phyloP scores from a whole-genome alignment of 1,140 invertebrate genomes.

The Andricus grossulariae region DNA sequence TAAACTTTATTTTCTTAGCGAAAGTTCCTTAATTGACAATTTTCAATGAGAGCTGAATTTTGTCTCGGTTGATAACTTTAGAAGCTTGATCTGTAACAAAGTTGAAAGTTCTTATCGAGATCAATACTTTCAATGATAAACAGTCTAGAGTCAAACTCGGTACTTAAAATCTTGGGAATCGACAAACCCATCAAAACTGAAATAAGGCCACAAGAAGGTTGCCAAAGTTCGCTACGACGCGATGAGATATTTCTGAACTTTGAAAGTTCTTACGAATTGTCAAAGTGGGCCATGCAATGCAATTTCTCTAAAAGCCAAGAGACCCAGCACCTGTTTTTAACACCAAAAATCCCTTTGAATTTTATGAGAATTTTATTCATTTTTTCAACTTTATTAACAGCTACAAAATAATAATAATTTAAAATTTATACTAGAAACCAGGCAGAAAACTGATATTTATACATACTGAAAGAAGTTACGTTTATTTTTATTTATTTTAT shows the following conservation, averaged over 20 bases:
- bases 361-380: too few species aligned
- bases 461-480: too few species aligned
- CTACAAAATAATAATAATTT: neutral
- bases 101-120: neutral
- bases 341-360: neutral
- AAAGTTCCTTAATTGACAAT: too few species aligned
- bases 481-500: too few species aligned
- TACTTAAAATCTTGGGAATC: constrained; percentile 4
- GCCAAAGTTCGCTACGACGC: constrained; percentile 1
- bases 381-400: too few species aligned
- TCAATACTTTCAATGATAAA: neutral
- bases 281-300: constrained; percentile 3
- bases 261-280: neutral
- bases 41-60: too few species aligned
- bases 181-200: constrained; percentile 12
- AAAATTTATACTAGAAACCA: neutral
- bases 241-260: constrained; percentile 14
- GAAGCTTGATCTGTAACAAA: neutral
- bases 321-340: neutral
- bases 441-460: too few species aligned
- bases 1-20: too few species aligned
- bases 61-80: too few species aligned
- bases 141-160: neutral
- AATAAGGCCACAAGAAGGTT: neutral
- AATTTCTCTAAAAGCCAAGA: constrained; percentile 8